Evolutionary conservation across 2,113 vertebrate species (phyloP), one percentile per base, ranked within the genome.

Genomic region (Eidolon helvum): DNA sequence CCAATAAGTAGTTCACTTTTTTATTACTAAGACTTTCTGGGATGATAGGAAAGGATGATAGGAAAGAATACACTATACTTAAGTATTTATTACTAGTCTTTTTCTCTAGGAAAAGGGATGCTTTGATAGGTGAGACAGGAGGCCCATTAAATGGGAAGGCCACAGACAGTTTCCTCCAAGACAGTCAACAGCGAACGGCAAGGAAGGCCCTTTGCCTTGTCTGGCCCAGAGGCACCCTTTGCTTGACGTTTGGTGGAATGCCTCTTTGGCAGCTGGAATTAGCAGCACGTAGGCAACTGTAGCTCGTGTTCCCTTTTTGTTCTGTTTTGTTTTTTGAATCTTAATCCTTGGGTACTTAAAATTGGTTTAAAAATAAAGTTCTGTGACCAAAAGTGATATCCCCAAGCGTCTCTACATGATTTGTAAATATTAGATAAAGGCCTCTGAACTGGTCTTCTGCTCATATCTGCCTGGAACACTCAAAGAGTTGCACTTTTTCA

Each of bases 361-460:
- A 43, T 74, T 96, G 78, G 33, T 63, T 96, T 96, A 78, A 93
- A 95, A 97, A 96, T 97, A 97, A 97, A 97, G 43, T 55, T 87
- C 82, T 95, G 24, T 97, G 35, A 96, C n/a, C 38, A 16, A 61
- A 96, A 78, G 72, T 66, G 61, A 30, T 90, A 84, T 35, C 15
- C 5, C 80, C 38, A 38, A 55, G 38, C 68, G 48, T 95, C 38
- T 96, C 35, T 7, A 1, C 38, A 10, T 91, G 48, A 88, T 53
- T 96, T n/a, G 7, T 85, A 48, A 88, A 61, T 43, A 86, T 63
- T 45, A 71, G 38, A 33, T 24, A 8, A 57, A 82, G 71, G 26
- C 30, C 16, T 79, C 87, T 78, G 65, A 80, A 18, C 16, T 84
- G 53, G 65, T 48, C 88, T 91, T 77, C 43, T 15, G 38, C 18